Evolutionary conservation across 2,888 invertebrate genomes (phyloP), one percentile per base, ranked within the genome.

Genomic region (Mimumesa dahlbomi): DNA sequence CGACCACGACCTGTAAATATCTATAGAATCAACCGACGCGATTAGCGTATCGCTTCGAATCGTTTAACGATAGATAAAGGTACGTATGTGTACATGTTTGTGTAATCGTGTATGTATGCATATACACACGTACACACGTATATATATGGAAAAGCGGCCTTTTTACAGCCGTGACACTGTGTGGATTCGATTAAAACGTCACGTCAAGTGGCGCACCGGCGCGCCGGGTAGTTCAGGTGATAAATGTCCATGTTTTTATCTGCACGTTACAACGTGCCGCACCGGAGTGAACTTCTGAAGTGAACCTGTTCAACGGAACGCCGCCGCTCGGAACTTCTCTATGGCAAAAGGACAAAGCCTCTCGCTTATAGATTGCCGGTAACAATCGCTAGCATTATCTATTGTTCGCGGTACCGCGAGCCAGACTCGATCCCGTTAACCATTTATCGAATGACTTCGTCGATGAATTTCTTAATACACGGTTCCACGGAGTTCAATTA

Each of bases 191-290:
- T 74, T 68, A 58, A 68, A 68, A 64, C 52, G 74, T 68, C 74
- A 64, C 49, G n/a, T 65, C 64, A 61, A 54, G 25, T 29, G 31
- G 25, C 34, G 14, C 18, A 31, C 19, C 14, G 66, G 38, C 34
- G 29, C 38, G 19, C 42, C n/a, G n/a, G n/a, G 54, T 38, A 42
- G 58, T 62, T 50, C 40, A 36, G 22, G 64, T 57, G 73, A 74
- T 59, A 73, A 61, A 73, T 62, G 61, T 49, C 21, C 54, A 25
- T 49, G 73, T 69, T 73, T 73, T 74, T 74, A 68, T 64, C 61
- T 38, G 18, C 2, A n/a, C 48, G 16, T n/a, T 42, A 9, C 13
- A 42, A 29, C 21, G 34, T 2, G 13, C 9, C 19, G 29, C 18
- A 9, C 18, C 50, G 29, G 13, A 36, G 40, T 34, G 36, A 70